Percentiles rank a stretch among this genome's conserved stretches.
Evolutionary conservation across 2,113 vertebrate genomes (phyloP).

Genomic region (Siphamia tubifer): DNA sequence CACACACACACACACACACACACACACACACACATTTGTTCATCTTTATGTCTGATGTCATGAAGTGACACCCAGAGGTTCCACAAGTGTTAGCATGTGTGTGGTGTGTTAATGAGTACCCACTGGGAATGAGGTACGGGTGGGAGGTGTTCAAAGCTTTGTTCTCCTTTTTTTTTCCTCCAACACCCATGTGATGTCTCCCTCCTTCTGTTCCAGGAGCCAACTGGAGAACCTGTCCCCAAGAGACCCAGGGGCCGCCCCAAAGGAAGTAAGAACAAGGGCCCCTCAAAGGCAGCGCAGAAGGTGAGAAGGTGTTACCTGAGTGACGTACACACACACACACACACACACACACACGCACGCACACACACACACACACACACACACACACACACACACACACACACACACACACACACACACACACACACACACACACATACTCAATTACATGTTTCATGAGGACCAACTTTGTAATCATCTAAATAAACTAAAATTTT

Average conservation of each 20-base stretch:
- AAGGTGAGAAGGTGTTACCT: constrained; percentile 84
- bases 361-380: too few relatives aligned
- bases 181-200: constrained; percentile 36
- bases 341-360: background rate
- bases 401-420: too few relatives aligned
- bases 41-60: constrained; percentile 13
- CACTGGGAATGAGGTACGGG: background rate
- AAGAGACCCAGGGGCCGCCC: constrained; percentile 96
- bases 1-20: too few relatives aligned
- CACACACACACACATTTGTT: constrained; percentile 23
- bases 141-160: constrained; percentile 18
- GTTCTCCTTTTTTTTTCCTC: constrained; percentile 63
- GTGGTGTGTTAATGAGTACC: background rate
- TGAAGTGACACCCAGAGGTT: constrained; percentile 15
- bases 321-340: background rate
- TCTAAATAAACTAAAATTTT: too few relatives aligned
- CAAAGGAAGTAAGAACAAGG: constrained; percentile 98
- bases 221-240: constrained; percentile 92
- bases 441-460: too few relatives aligned
- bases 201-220: constrained; percentile 82
- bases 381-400: too few relatives aligned
- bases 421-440: too few relatives aligned
- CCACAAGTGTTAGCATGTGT: too few relatives aligned
- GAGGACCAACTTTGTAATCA: too few relatives aligned
- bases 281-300: constrained; percentile 93